Conservation (phyloP, 2,113 vertebrate genomes). For the Pseudopodoces humilis region DNA sequence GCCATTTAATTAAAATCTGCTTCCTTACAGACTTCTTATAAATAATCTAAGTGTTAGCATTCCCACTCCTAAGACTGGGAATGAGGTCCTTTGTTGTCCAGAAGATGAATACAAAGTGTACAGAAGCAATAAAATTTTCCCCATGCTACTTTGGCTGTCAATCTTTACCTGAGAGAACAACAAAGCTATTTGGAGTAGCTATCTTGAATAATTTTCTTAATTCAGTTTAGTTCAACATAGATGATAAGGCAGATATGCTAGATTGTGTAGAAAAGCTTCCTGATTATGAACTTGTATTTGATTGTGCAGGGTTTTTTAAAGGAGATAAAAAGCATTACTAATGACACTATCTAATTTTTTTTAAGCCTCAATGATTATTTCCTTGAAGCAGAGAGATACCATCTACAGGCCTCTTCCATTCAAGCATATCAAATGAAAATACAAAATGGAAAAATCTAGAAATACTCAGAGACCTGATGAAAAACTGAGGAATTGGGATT, state of each 20-base stretch:
- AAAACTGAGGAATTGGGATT: neutral
- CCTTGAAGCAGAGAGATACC: neutral
- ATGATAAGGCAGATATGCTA: neutral
- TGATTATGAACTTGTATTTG: neutral
- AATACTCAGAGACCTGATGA: neutral
- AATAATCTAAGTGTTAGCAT: neutral
- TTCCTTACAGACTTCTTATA: neutral
- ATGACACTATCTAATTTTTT: neutral
- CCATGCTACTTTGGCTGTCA: neutral
- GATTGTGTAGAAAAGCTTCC: neutral
- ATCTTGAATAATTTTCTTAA: neutral
- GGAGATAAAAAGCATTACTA: neutral
- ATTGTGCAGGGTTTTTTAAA: neutral
- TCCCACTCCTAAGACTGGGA: neutral
- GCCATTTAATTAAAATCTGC: neutral
- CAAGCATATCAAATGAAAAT: neutral
- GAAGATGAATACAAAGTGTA: neutral
- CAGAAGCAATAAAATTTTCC: neutral
- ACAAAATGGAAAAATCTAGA: neutral
- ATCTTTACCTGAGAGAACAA: neutral
- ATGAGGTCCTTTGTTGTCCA: neutral
- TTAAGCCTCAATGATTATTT: neutral
- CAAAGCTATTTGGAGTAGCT: neutral
- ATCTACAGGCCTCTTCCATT: neutral
- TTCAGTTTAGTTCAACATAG: neutral